Base-by-base conservation (phyloP, 2,797 vertebrate genomes). In the Chromobotia macracanthus region DNA sequence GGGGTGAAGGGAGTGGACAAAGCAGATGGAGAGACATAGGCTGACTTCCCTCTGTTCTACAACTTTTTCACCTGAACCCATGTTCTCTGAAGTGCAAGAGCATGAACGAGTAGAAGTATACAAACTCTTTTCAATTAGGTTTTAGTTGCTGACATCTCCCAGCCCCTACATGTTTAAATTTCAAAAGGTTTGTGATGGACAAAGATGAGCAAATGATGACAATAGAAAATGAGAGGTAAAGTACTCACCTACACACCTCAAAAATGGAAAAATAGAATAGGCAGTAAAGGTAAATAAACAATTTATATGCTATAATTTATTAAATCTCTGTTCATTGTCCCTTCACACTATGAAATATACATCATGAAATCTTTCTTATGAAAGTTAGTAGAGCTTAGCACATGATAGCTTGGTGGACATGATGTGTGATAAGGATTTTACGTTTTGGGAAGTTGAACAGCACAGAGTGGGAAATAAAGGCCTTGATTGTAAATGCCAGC, bases 21-120 rank as follows among this genome's bases (percentile, higher is more conserved):
- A 86, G 87, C 91, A 91, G 91, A 90, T 92, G 91, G 89, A 89
- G 84, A 90, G 88, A 91, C 89, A 91, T 75, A 87, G 84, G 80
- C 68, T 46, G 86, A 87, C 65, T 86, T 87, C 85, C 82, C 82
- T 86, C 83, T 83, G 76, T 61, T 82, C 75, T 51, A 19, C 11
- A 60, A 38, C 86, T 90, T 90, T 91, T 86, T 90, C 89, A 86
- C 82, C 58, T 75, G 50, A 21, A 82, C 83, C 75, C 86, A 81
- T 87, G 82, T 90, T 85, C 86, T 79, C 75, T 72, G 75, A 81
- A 73, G 85, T 75, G 77, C 55, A 80, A 75, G 77, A 79, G 72
- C 80, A 81, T 53, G 75, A 65, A n/a, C n/a, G n/a, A n/a, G n/a
- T n/a, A n/a, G n/a, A n/a, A n/a, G n/a, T n/a, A n/a, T n/a, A n/a